These are phyloP conservation scores for Damaliscus lunatus DNA, from an alignment of 2,113 vertebrate species.

Conservation along the genomic window DNA sequence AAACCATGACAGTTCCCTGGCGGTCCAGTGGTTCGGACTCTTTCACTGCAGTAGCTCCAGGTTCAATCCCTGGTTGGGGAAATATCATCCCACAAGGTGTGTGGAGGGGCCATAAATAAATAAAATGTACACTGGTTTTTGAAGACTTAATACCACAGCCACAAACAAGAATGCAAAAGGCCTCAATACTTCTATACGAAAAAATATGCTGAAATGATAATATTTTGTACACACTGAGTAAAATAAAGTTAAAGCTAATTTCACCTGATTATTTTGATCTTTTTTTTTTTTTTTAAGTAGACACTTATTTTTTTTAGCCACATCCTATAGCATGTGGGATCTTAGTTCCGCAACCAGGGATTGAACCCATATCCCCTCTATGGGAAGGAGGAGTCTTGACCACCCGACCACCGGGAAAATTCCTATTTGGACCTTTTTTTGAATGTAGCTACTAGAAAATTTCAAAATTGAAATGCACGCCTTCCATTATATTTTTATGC, in stretches of 20 bases:
- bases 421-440: neutral
- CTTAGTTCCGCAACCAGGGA: neutral
- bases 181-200: neutral
- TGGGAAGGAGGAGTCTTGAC: neutral
- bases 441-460: neutral
- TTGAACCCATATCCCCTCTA: neutral
- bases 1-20: neutral
- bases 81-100: neutral
- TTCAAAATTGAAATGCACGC: neutral
- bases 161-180: neutral
- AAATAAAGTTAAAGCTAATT: conserved; percentile 27
- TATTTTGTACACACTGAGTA: neutral
- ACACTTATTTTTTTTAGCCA: neutral
- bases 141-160: neutral
- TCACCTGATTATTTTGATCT: neutral
- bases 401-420: neutral
- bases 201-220: neutral
- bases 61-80: neutral
- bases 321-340: neutral
- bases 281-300: neutral
- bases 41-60: neutral
- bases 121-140: neutral
- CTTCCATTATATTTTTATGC: neutral
- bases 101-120: neutral
- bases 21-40: neutral